phyloP scores from a whole-genome alignment of 2,888 invertebrate species.

The Limnephilus rhombicus region DNA sequence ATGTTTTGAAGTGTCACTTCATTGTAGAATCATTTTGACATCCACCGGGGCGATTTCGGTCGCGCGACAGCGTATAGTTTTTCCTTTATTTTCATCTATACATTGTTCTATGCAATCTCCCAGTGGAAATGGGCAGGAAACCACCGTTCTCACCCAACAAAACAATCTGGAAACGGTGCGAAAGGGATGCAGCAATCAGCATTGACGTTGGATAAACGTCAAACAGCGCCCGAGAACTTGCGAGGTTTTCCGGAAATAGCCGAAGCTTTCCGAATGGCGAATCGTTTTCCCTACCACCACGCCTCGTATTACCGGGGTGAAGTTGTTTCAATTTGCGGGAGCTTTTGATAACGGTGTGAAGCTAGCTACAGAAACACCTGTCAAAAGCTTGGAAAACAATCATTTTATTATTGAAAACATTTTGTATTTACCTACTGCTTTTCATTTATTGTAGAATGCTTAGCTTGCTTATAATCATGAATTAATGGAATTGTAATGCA shows the following conservation, averaged over 20 bases:
- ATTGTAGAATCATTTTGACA: conserved; percentile 45
- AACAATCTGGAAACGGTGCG: background rate
- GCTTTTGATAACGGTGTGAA: background rate
- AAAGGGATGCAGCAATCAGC: background rate
- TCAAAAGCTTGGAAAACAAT: background rate
- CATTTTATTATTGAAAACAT: background rate
- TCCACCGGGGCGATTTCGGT: conserved; percentile 10
- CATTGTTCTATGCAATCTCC: background rate
- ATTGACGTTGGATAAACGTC: conserved; percentile 9
- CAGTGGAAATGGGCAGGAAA: background rate
- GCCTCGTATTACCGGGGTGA: conserved; percentile 54
- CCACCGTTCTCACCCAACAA: background rate
- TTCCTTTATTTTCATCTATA: conserved; percentile 8
- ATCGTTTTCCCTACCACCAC: conserved; percentile 53
- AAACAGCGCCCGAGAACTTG: background rate
- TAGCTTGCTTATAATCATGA: no score
- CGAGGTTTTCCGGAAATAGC: conserved; percentile 8
- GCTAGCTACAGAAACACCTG: background rate
- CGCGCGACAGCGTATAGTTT: conserved; percentile 7
- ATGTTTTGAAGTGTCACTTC: conserved; percentile 39
- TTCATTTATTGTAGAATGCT: background rate
- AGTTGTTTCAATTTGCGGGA: conserved; percentile 27
- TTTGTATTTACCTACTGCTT: background rate
- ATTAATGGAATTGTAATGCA: no score
- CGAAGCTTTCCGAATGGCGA: conserved; percentile 13